phyloP scores from a whole-genome alignment of 2,888 invertebrate species.

The Meteorus colon region DNA sequence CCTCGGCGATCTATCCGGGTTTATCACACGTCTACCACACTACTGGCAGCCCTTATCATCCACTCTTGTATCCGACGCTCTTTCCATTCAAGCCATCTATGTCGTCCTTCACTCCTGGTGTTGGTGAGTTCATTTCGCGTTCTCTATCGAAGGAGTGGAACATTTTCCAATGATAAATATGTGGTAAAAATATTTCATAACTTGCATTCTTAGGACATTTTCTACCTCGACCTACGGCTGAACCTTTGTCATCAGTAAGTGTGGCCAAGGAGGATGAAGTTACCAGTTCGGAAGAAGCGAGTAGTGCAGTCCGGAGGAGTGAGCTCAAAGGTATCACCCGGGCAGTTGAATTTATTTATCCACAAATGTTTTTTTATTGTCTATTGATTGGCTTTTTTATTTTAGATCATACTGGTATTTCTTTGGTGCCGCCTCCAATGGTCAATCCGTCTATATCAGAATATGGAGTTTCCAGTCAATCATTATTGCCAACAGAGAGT shows the following conservation, averaged over 20 bases:
- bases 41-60: slow-evolving; percentile 67
- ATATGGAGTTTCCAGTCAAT: slow-evolving; percentile 72
- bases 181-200: neutral
- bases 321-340: slow-evolving; percentile 53
- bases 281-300: slow-evolving; percentile 83
- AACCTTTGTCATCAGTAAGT: slow-evolving; percentile 70
- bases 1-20: slow-evolving; percentile 67
- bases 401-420: slow-evolving; percentile 19
- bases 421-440: slow-evolving; percentile 59
- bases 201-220: slow-evolving; percentile 67
- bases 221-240: slow-evolving; percentile 72
- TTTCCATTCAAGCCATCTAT: slow-evolving; percentile 69
- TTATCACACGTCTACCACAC: slow-evolving; percentile 70
- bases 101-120: slow-evolving; percentile 61
- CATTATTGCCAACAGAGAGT: slow-evolving; percentile 77
- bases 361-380: neutral
- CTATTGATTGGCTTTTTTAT: slow-evolving; percentile 8
- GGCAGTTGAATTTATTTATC: slow-evolving; percentile 3
- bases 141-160: too few species aligned
- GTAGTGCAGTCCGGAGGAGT: slow-evolving; percentile 59
- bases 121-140: slow-evolving; percentile 57
- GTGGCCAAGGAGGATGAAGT: slow-evolving; percentile 83
- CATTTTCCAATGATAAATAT: slow-evolving; percentile 3
- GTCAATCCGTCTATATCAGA: slow-evolving; percentile 70
- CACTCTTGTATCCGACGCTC: slow-evolving; percentile 68